Evolutionary conservation across 2,113 vertebrate species (phyloP), one percentile per base, ranked within the genome.

Genomic region (Cephalophus harveyi): DNA sequence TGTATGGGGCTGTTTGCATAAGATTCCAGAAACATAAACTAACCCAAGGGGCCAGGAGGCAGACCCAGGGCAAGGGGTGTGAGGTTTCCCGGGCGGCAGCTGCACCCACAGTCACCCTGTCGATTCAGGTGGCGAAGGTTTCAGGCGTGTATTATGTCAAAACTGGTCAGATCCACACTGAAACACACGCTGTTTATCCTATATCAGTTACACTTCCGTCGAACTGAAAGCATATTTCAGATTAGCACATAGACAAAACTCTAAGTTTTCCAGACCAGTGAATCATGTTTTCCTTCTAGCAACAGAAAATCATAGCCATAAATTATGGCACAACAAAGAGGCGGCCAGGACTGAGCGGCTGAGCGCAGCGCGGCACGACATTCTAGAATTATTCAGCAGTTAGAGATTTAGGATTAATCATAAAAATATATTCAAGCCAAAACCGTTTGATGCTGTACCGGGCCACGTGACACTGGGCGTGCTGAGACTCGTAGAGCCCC

Each of bases 381-480:
- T 14, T 50, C 71, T 27, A 54, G 40, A 30, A 5, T 57, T 64
- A 15, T 17, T 81, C 21, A 59, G 21, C 78, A 36, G 0, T 30
- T 46, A n/a, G 43, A 76, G 43, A 54, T 28, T 21, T 36, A 43
- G 59, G 59, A 54, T 23, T 16, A n/a, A 21, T 54, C 28, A 7
- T 50, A 64, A 27, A 60, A 16, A 60, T 28, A 21, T 15, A 74
- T 23, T 27, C 12, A 67, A 74, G n/a, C 33, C 52, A 5, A 74
- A 54, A 15, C 60, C 7, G 27, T 52, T 1, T 40, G 1, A 7
- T 7, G 1, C 46, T 14, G 6, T 1, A 0, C 21, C 1, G 57
- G 57, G 6, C 9, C 7, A 0, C 12, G 6, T 2, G 2, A n/a
- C 28, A 4, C 7, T 6, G 28, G 3, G 1, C 33, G 23, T 64